Evolutionary conservation across 2,113 vertebrate species (phyloP).

Genomic region (Myotis brandtii): DNA sequence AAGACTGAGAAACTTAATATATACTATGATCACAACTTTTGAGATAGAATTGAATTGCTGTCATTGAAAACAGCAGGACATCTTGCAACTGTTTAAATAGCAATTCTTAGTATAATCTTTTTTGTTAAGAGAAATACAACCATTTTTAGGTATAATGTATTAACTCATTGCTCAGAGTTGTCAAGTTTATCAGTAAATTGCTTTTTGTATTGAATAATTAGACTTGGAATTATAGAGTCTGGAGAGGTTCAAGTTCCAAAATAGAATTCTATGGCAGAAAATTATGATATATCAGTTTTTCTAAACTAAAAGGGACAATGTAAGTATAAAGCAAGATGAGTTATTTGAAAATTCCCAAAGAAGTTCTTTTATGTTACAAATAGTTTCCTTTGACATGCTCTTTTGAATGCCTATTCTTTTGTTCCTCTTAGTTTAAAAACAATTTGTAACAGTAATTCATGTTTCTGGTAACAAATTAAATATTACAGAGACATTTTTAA

Average conservation of each 20-base stretch:
- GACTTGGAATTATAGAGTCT: slow-evolving; percentile 30
- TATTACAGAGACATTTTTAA: background rate
- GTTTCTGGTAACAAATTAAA: slow-evolving; percentile 26
- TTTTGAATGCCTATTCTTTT: slow-evolving; percentile 37
- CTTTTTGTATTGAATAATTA: slow-evolving; percentile 59
- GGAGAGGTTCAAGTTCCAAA: slow-evolving; percentile 11
- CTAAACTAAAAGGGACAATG: background rate
- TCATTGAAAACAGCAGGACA: slow-evolving; percentile 84
- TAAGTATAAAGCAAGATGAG: slow-evolving; percentile 14
- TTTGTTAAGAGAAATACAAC: slow-evolving; percentile 79
- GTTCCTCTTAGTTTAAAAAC: slow-evolving; percentile 47
- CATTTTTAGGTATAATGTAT: slow-evolving; percentile 76
- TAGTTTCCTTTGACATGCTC: background rate
- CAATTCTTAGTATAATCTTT: slow-evolving; percentile 83
- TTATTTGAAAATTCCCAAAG: slow-evolving; percentile 49
- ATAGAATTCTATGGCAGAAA: slow-evolving; percentile 67
- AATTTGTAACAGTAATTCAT: slow-evolving; percentile 4
- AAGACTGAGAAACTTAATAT: slow-evolving; percentile 79
- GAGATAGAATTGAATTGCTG: slow-evolving; percentile 81
- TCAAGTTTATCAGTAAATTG: slow-evolving; percentile 76
- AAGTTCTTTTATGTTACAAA: slow-evolving; percentile 59
- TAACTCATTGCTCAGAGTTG: slow-evolving; percentile 68
- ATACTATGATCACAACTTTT: slow-evolving; percentile 82
- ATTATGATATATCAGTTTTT: slow-evolving; percentile 30
- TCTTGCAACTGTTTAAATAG: slow-evolving; percentile 83